Base-by-base conservation (phyloP, 1,140 invertebrate genomes). In the Bombyx mandarina region DNA sequence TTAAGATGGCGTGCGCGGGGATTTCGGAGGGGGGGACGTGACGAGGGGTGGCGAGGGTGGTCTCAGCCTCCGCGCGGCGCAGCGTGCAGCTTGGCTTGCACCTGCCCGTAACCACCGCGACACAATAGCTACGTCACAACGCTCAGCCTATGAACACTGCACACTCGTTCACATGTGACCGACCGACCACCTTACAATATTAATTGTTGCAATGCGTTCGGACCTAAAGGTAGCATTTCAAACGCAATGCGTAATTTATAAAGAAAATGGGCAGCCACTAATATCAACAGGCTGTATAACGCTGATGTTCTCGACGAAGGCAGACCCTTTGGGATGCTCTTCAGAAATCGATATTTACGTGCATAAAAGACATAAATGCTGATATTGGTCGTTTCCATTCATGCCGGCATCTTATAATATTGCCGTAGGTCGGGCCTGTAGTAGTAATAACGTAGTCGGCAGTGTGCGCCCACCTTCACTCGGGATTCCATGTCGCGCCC, bases 1-100 rank as follows among this genome's bases (percentile, higher is more conserved):
- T 88, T 88, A 88, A 90, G 89, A 90, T 90, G 89, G 89, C 89
- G 89, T 86, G 80, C 85, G 82, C 80, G 81, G 82, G 77, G 49
- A 53, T 59, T 57, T 56, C 69, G 67, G 77, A 72, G 79, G 69
- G 72, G 75, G 65, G 61, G 63, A 61, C 64, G 63, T 60, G 58
- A 62, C 59, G 73, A 57, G 64, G 58, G 52, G 61, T 58, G 74
- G 83, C 64, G 67, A 56, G 67, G 66, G 67, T 57, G 69, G 66
- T 63, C 65, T 71, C 73, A 74, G 73, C 75, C 69, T 76, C 72
- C 71, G 66, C 68, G 60, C 77, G 66, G 71, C 71, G 76, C 75
- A 81, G 69, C 80, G 71, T 80, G 77, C 79, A 80, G 69, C 62
- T 69, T 62, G 65, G 64, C 75, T 76, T 81, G 79, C 78, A 79